Percentiles rank a stretch among this genome's conserved stretches.
These are phyloP conservation scores for Watsonalla cultraria DNA, from an alignment of 2,888 invertebrate genomes.

Conservation along the genomic window DNA sequence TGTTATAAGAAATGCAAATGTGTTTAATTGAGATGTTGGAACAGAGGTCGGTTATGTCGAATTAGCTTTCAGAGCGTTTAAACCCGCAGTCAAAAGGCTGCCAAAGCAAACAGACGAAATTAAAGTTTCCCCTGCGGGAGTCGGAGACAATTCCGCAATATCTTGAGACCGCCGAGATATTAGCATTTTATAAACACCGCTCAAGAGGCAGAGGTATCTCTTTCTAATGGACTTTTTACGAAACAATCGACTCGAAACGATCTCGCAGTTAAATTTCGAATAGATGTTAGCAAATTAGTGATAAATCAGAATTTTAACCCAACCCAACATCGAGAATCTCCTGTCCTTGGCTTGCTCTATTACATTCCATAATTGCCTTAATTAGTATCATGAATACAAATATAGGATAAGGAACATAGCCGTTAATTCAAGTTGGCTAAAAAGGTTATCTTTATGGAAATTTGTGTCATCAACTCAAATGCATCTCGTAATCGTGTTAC, in stretches of 20 bases:
- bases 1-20: background rate
- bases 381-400: too few species aligned
- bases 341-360: too few species aligned
- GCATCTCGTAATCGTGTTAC: constrained; percentile 48
- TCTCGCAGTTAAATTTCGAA: too few species aligned
- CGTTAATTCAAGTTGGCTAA: constrained; percentile 20
- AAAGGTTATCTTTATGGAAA: constrained; percentile 11
- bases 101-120: constrained; percentile 41
- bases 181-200: constrained; percentile 31
- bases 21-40: constrained; percentile 34
- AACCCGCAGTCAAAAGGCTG: constrained; percentile 16
- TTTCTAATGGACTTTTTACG: constrained; percentile 2
- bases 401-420: constrained; percentile 1
- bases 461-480: constrained; percentile 36
- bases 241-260: too few species aligned
- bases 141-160: constrained; percentile 28
- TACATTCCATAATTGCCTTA: too few species aligned
- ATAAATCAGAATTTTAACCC: too few species aligned
- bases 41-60: constrained; percentile 29
- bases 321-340: too few species aligned
- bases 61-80: constrained; percentile 27
- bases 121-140: constrained; percentile 32
- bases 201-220: constrained; percentile 18
- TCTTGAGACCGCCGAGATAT: constrained; percentile 22
- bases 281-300: too few species aligned